A percentile compares a stretch with the other conserved stretches of the same genome.
Evolutionary conservation across 1,140 invertebrate genomes (phyloP).

Genomic region (Mactra quadrangularis): DNA sequence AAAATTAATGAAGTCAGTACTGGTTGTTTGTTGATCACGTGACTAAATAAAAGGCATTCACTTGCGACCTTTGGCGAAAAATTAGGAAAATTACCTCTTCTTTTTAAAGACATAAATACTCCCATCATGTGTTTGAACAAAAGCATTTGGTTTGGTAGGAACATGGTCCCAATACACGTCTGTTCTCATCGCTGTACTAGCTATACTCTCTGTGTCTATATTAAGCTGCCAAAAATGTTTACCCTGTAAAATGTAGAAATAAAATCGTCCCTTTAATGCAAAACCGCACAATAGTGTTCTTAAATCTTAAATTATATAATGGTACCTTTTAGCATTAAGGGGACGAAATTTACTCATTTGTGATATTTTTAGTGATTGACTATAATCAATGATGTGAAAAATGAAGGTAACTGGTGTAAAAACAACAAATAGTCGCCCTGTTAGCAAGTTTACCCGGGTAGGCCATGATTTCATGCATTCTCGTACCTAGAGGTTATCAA

Average conservation of each 20-base stretch:
- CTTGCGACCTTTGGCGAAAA: too few species aligned
- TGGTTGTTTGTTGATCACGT: too few species aligned
- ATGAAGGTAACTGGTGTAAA: too few species aligned
- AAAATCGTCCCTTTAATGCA: neutral
- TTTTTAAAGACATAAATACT: conserved; percentile 31
- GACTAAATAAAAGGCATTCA: too few species aligned
- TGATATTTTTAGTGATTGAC: neutral
- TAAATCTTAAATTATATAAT: neutral
- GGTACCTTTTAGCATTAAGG: neutral
- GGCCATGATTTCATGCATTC: too few species aligned
- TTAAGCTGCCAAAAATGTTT: conserved; percentile 37
- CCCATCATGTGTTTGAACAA: conserved; percentile 21
- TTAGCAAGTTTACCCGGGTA: too few species aligned
- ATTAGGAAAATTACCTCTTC: conserved; percentile 7
- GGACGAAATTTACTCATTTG: neutral
- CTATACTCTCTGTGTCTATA: conserved; percentile 1
- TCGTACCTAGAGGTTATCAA: too few species aligned
- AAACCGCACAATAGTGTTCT: neutral
- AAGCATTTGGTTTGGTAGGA: conserved; percentile 9
- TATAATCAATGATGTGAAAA: too few species aligned
- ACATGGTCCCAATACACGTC: conserved; percentile 22
- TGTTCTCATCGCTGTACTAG: conserved; percentile 11
- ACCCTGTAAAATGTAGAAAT: conserved; percentile 10
- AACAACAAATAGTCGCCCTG: too few species aligned
- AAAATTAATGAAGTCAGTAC: too few species aligned